Base-by-base conservation (phyloP, 2,797 vertebrate genomes). In the Oophaga sylvatica region DNA sequence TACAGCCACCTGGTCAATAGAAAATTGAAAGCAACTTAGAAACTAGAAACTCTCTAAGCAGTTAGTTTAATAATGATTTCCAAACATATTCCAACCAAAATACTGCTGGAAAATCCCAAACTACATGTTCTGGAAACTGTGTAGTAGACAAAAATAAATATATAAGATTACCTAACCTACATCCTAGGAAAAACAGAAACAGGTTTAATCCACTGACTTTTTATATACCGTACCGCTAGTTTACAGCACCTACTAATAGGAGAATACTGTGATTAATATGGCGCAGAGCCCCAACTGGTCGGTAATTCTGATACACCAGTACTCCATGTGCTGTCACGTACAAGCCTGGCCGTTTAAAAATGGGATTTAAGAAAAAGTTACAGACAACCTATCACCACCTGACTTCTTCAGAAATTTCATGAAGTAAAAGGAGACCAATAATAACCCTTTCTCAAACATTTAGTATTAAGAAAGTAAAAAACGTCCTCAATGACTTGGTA, bases 1-100 rank as follows among this genome's bases (percentile, higher is more conserved):
- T 80, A 79, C 67, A 73, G 31, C 20, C 81, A 80, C 57, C 48
- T 79, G 81, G 81, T 83, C 73, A 83, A 79, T 65, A 80, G 19
- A 68, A 71, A 41, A 75, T 31, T 81, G 41, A 84, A 71, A 84
- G 53, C 56, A 80, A 53, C 56, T 71, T 79, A 31, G 87, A 73
- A 79, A 80, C 4, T 59, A 68, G 75, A 88, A 81, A 83, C 87
- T 80, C 63, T 79, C 87, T 59, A 48, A 80, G 71, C 56, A 68
- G 56, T 84, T 84, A 22, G 63, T 16, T 63, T 26, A 68, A 70
- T 63, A 80, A 70, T 80, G n/a, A 88, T 70, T 84, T 73, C 71
- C 48, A 53, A 73, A 80, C 29, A 62, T 31, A 59, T 63, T 78
- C 57, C 62, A 87, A 77, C 7, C 53, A 87, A 60, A 68, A 68